A percentile compares a stretch with the other conserved stretches of the same genome.
phyloP scores from a whole-genome alignment of 2,797 vertebrate genomes.

The Orestias chungarensis region DNA sequence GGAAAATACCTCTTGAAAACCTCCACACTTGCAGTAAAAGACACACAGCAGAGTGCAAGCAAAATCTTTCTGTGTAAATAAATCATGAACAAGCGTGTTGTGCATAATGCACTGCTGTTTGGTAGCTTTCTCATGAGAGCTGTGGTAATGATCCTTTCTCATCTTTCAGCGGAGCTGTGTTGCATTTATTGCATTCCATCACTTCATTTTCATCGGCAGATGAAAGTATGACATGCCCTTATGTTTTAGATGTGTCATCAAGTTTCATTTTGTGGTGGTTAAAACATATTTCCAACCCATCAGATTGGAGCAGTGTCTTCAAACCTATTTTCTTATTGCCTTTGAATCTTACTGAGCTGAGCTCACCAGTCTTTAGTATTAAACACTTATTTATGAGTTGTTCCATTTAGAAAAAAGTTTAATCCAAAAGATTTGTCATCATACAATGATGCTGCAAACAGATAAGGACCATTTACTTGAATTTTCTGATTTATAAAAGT shows the following conservation, averaged over 20 bases:
- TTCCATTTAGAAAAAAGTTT: not conserved
- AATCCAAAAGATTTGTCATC: not conserved
- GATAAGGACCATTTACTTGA: not conserved
- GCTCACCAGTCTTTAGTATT: not conserved
- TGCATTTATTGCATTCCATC: constrained; percentile 49
- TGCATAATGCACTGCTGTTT: constrained; percentile 66
- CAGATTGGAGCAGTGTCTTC: not conserved
- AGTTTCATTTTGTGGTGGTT: constrained; percentile 9
- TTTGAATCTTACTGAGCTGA: not conserved
- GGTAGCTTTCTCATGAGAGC: constrained; percentile 65
- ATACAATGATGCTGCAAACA: not conserved
- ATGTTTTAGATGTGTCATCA: constrained; percentile 17
- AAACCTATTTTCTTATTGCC: not conserved
- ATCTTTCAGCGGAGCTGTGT: constrained; percentile 62
- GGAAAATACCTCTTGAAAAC: constrained; percentile 51
- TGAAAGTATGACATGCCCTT: constrained; percentile 32
- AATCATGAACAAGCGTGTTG: constrained; percentile 76
- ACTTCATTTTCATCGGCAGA: constrained; percentile 60
- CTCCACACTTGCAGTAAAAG: constrained; percentile 53
- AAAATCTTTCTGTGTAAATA: constrained; percentile 69
- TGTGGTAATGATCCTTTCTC: constrained; percentile 68
- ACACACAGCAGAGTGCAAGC: constrained; percentile 54
- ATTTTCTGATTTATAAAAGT: not conserved
- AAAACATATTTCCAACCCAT: constrained; percentile 1
- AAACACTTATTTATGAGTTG: not conserved